Evolutionary conservation across 2,888 invertebrate species (phyloP).

Genomic region (Dinocampus coccinellae): DNA sequence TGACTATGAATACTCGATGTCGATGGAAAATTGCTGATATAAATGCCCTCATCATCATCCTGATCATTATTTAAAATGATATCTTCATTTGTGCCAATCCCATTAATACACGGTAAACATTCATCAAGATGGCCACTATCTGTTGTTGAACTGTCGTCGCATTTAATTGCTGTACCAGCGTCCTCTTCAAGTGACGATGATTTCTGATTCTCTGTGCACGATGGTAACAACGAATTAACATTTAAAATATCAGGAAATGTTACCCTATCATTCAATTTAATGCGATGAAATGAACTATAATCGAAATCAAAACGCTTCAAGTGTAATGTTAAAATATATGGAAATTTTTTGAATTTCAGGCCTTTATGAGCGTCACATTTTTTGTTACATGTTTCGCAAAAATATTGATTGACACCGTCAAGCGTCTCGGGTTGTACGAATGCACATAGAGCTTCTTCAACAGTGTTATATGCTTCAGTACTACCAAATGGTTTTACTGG

Average conservation of each 20-base stretch:
- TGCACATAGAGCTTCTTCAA: slow-evolving; percentile 86
- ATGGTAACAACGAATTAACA: slow-evolving; percentile 79
- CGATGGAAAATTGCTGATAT: slow-evolving; percentile 71
- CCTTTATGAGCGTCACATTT: slow-evolving; percentile 93
- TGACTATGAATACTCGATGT: slow-evolving; percentile 68
- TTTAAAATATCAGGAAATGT: slow-evolving; percentile 85
- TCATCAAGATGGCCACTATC: slow-evolving; percentile 79
- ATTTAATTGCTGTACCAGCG: slow-evolving; percentile 69
- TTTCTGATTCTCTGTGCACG: slow-evolving; percentile 57
- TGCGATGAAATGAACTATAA: slow-evolving; percentile 84
- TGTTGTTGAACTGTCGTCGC: slow-evolving; percentile 78
- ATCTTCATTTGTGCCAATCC: slow-evolving; percentile 53
- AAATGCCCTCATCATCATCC: slow-evolving; percentile 80
- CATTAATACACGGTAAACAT: slow-evolving; percentile 52
- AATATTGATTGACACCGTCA: slow-evolving; percentile 88
- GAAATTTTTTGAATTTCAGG: slow-evolving; percentile 86
- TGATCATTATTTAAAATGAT: slow-evolving; percentile 59
- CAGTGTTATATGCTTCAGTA: slow-evolving; percentile 80
- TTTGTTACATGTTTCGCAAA: slow-evolving; percentile 87
- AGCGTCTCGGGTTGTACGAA: slow-evolving; percentile 89
- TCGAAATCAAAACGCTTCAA: slow-evolving; percentile 93
- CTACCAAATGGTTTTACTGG: slow-evolving; percentile 88
- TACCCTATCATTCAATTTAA: slow-evolving; percentile 90
- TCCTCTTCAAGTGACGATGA: slow-evolving; percentile 69
- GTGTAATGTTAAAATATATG: slow-evolving; percentile 88